A percentile compares a stretch with the other conserved stretches of the same genome.
These are phyloP conservation scores for Montipora capitata DNA, from an alignment of 92 coral and sea anemone species.

Conservation along the genomic window DNA sequence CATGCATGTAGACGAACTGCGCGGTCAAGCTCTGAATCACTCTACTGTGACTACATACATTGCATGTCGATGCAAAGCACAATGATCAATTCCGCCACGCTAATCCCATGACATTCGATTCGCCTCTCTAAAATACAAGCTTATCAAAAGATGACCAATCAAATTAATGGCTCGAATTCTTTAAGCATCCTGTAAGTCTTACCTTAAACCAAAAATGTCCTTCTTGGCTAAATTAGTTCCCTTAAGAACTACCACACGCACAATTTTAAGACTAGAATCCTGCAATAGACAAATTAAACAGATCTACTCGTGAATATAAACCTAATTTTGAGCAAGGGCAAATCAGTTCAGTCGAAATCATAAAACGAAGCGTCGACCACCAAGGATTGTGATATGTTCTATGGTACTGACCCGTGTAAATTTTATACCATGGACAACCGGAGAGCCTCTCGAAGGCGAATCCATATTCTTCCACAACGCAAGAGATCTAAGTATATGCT, in stretches of 20 bases:
- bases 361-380: background rate
- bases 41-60: no score
- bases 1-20: no score
- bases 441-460: conserved; percentile 20
- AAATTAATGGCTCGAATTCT: background rate
- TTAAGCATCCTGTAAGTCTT: background rate
- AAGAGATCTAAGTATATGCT: background rate
- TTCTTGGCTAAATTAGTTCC: conserved; percentile 91
- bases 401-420: conserved; percentile 36
- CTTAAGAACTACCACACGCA: conserved; percentile 79
- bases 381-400: background rate
- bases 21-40: no score
- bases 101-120: background rate
- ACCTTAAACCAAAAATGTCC: conserved; percentile 98
- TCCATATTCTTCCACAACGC: conserved; percentile 8
- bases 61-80: no score
- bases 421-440: conserved; percentile 44
- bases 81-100: background rate
- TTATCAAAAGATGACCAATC: background rate
- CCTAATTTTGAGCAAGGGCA: background rate
- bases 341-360: background rate
- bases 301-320: background rate
- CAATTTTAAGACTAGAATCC: conserved; percentile 45
- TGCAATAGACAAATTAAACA: conserved; percentile 35
- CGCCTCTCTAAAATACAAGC: no score